Conservation (phyloP, 2,888 invertebrate species). For the Bellardia bayeri region DNA sequence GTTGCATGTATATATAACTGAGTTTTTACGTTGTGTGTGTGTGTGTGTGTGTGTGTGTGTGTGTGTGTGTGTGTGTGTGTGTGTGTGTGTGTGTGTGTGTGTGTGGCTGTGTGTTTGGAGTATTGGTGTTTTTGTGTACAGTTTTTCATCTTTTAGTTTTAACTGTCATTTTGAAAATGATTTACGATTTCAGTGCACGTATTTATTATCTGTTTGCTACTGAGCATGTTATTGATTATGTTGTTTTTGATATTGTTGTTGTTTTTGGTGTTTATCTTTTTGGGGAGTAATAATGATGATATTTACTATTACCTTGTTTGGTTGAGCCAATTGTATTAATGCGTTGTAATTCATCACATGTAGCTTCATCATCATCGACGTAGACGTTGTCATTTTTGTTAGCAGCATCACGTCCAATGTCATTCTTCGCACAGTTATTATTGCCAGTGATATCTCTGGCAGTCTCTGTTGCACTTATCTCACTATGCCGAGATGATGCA, state of each 20-base stretch:
- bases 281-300: constrained; percentile 32
- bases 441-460: constrained; percentile 59
- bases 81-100: not conserved
- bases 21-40: not conserved
- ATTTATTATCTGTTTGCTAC: constrained; percentile 43
- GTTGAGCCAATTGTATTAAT: constrained; percentile 65
- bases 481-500: constrained; percentile 17
- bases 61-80: not conserved
- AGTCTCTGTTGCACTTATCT: constrained; percentile 57
- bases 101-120: not conserved
- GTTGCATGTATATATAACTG: constrained; percentile 25
- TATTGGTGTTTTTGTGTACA: not conserved
- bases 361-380: constrained; percentile 49
- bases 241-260: constrained; percentile 21
- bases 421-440: constrained; percentile 62
- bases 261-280: not conserved
- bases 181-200: constrained; percentile 58
- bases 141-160: constrained; percentile 6
- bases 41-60: constrained; percentile 4
- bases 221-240: constrained; percentile 47
- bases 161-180: constrained; percentile 43
- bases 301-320: constrained; percentile 68
- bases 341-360: constrained; percentile 75
- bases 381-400: not conserved
- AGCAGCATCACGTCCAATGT: constrained; percentile 66